Conservation (phyloP, 2,888 invertebrate genomes). For the Brachynemurus nebulosus region DNA sequence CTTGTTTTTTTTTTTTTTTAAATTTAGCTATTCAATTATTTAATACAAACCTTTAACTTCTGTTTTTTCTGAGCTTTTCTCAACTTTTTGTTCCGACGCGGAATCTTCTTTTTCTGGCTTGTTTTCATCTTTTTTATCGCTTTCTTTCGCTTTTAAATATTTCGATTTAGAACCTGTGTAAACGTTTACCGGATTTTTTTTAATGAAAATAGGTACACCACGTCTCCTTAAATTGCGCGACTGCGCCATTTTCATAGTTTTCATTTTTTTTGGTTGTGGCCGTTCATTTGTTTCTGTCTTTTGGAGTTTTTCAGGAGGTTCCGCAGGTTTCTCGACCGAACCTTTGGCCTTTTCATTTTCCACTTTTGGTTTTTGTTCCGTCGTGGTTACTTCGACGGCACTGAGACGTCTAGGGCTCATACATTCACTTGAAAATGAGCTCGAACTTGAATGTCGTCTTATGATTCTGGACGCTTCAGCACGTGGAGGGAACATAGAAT, state of each 20-base stretch:
- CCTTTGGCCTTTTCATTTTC: background rate
- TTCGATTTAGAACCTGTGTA: background rate
- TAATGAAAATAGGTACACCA: constrained; percentile 11
- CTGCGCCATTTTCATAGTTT: constrained; percentile 9
- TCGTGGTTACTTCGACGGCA: constrained; percentile 15
- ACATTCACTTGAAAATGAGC: constrained; percentile 61
- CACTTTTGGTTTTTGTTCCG: background rate
- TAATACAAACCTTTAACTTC: too few relatives aligned
- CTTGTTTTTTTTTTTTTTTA: too few relatives aligned
- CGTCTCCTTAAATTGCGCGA: constrained; percentile 12
- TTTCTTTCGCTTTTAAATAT: constrained; percentile 4
- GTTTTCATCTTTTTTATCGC: constrained; percentile 16
- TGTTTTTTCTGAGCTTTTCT: constrained; percentile 13
- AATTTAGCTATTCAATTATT: too few relatives aligned
- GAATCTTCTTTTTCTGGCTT: constrained; percentile 18
- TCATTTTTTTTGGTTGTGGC: constrained; percentile 3
- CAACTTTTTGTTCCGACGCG: constrained; percentile 23
- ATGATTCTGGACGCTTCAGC: constrained; percentile 71
- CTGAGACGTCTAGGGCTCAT: constrained; percentile 49
- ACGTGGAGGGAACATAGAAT: constrained; percentile 44
- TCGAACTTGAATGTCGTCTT: constrained; percentile 61
- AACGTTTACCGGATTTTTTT: constrained; percentile 11
- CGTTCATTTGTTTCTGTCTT: constrained; percentile 3
- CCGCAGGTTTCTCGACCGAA: background rate
- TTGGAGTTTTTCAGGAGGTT: constrained; percentile 7